These are phyloP conservation scores for Ectropis crepuscularia DNA, from an alignment of 2,888 invertebrate species.

Conservation along the genomic window DNA sequence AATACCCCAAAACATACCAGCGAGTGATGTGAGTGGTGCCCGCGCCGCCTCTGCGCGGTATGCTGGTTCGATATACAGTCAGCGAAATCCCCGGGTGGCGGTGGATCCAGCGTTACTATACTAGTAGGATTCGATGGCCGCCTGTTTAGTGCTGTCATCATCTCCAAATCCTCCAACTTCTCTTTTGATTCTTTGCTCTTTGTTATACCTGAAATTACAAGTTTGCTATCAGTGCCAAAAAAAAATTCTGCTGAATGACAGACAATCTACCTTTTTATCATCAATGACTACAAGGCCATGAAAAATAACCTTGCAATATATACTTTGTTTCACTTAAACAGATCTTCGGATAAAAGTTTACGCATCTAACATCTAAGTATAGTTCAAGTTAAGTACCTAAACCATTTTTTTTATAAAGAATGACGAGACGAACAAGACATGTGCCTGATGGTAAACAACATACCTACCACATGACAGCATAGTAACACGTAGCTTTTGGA, in stretches of 20 bases:
- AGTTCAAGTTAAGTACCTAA: too few species aligned
- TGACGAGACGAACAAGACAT: too few species aligned
- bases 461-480: too few species aligned
- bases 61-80: constrained; percentile 87
- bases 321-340: too few species aligned
- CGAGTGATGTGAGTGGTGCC: constrained; percentile 70
- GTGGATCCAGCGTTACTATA: constrained; percentile 74
- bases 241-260: background rate
- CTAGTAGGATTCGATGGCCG: constrained; percentile 73
- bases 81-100: constrained; percentile 79
- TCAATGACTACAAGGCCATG: constrained; percentile 10
- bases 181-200: constrained; percentile 86
- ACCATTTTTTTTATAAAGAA: too few species aligned
- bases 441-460: too few species aligned
- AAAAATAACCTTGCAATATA: constrained; percentile 7
- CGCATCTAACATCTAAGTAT: too few species aligned
- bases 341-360: too few species aligned
- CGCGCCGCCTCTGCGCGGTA: constrained; percentile 76
- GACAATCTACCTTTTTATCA: background rate
- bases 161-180: constrained; percentile 82
- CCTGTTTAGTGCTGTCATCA: constrained; percentile 77
- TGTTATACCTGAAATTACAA: constrained; percentile 80
- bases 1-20: constrained; percentile 51
- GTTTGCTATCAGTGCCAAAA: constrained; percentile 6
- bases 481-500: too few species aligned